Evolutionary conservation across 2,888 invertebrate species (phyloP).

Genomic region (Anoncus sp.): DNA sequence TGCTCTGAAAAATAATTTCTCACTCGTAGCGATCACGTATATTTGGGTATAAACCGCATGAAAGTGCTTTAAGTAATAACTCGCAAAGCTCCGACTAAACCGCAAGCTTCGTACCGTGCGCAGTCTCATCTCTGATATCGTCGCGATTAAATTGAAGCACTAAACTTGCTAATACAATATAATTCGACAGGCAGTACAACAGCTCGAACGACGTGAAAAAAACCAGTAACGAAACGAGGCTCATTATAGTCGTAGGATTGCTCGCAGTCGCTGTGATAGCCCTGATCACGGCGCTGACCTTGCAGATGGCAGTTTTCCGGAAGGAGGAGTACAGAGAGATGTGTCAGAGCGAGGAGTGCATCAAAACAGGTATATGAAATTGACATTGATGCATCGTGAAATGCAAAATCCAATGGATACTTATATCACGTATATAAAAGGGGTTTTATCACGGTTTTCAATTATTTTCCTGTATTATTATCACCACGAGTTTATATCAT

Average conservation of each 20-base stretch:
- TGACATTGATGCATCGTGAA: background rate
- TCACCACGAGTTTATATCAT: constrained; percentile 5
- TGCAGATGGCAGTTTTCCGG: constrained; percentile 77
- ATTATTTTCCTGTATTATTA: constrained; percentile 1
- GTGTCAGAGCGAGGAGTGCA: constrained; percentile 87
- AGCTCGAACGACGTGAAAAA: constrained; percentile 75
- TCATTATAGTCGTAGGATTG: constrained; percentile 78
- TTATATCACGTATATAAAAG: constrained; percentile 25
- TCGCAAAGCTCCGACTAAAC: too few relatives aligned
- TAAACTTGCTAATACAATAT: background rate
- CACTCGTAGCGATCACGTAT: too few relatives aligned
- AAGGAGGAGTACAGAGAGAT: constrained; percentile 79
- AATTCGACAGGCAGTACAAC: constrained; percentile 71
- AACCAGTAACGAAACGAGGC: constrained; percentile 74
- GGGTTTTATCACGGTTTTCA: background rate
- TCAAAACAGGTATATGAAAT: constrained; percentile 85
- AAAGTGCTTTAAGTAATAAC: too few relatives aligned
- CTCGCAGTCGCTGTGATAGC: constrained; percentile 79
- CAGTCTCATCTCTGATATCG: too few relatives aligned
- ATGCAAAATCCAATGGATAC: constrained; percentile 20
- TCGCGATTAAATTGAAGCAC: too few relatives aligned
- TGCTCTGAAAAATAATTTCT: too few relatives aligned
- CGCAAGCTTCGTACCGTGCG: too few relatives aligned
- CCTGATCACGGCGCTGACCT: constrained; percentile 77
- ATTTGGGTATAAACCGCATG: too few relatives aligned